Conservation (phyloP, 2,888 invertebrate genomes). For the Ashinkailepas kermadecensis region DNA sequence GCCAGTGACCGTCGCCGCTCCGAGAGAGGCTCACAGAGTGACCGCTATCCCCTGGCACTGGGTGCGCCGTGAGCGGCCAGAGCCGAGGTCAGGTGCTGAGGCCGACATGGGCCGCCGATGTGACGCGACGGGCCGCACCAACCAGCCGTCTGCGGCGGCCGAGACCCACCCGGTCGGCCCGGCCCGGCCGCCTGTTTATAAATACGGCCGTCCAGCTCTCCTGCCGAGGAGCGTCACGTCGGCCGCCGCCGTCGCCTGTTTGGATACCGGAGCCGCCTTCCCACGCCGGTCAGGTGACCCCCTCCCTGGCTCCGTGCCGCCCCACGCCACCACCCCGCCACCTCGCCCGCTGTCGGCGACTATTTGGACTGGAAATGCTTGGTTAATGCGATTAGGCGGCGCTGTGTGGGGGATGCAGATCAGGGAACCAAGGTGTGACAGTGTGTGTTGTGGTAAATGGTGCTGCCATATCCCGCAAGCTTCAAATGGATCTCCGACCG, state of each 20-base stretch:
- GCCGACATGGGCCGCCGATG: no score
- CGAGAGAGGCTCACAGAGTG: no score
- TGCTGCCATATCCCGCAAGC: no score
- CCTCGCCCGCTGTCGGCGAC: background rate
- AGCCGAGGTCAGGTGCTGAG: no score
- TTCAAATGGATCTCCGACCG: no score
- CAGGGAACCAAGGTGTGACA: no score
- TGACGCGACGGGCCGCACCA: background rate
- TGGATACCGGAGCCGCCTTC: background rate
- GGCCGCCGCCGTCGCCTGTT: background rate
- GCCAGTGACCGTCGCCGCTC: no score
- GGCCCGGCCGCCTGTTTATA: background rate
- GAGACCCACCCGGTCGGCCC: background rate
- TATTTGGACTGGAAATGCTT: background rate
- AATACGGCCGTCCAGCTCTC: background rate
- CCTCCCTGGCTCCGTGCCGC: background rate
- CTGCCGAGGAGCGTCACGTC: background rate
- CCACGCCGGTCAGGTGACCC: constrained; percentile 2
- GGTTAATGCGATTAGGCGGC: background rate
- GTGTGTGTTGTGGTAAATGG: no score
- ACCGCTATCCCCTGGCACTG: no score
- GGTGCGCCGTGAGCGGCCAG: no score
- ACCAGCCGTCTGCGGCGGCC: background rate
- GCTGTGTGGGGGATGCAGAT: background rate
- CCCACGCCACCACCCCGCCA: background rate